Percentiles rank a stretch among this genome's conserved stretches.
Conservation (phyloP, 2,113 vertebrate species). For the Chlorodrepanis virens region DNA sequence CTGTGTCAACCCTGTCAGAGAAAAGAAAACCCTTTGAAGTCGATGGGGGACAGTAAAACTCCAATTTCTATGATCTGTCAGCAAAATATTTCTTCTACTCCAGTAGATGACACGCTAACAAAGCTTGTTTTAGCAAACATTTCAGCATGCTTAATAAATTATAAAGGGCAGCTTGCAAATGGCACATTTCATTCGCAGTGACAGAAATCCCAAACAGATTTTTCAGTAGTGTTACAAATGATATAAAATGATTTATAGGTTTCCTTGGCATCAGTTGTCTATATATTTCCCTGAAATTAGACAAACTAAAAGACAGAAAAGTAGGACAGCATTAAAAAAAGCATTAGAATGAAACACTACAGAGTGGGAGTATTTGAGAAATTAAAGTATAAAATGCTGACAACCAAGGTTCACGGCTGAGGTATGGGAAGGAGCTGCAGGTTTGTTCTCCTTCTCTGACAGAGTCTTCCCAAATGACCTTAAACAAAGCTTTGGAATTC, state of each 20-base stretch:
- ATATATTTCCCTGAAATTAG: not conserved
- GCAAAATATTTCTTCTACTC: not conserved
- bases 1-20: not conserved
- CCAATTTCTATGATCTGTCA: not conserved
- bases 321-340: constrained; percentile 27
- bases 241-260: constrained; percentile 16
- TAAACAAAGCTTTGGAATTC: not conserved
- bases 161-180: constrained; percentile 2
- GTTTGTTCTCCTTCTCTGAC: not conserved
- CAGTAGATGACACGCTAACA: not conserved
- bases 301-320: constrained; percentile 7
- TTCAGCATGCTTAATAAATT: constrained; percentile 36
- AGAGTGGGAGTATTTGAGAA: not conserved
- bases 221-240: not conserved
- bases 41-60: not conserved
- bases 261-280: constrained; percentile 5
- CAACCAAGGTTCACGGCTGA: not conserved
- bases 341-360: not conserved
- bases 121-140: constrained; percentile 24
- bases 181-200: not conserved
- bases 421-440: not conserved
- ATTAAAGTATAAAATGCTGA: not conserved
- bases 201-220: constrained; percentile 18
- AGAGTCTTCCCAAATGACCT: not conserved
- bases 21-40: not conserved